Base-by-base conservation (phyloP, 2,113 vertebrate genomes). In the Thymallus thymallus region DNA sequence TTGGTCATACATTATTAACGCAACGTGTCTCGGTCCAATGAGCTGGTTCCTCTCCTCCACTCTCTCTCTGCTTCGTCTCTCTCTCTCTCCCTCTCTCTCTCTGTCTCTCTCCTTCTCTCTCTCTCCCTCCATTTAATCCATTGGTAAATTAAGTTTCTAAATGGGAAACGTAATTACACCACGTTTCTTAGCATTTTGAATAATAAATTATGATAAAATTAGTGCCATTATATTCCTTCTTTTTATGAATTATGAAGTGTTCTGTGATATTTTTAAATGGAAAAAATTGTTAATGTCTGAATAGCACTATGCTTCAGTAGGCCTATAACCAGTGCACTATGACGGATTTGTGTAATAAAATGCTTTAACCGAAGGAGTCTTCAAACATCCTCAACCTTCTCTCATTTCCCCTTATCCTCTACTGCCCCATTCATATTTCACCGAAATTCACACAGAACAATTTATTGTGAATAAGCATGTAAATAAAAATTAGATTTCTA, bases 121-220 rank as follows among this genome's bases (percentile, higher is more conserved):
- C 46, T 10, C 29, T 26, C 20, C 20, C 56, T 9, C 24, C 84
- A 75, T 87, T 85, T 85, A 76, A 85, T 88, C 81, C 80, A 73
- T 73, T 80, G 68, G 78, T 77, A 81, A 83, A 82, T 86, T 77
- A 80, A 77, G 74, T 69, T 78, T 83, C 64, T 2, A 7, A 74
- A 84, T 82, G 66, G 86, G 71, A 82, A 84, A 83, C 76, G 84
- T 88, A 85, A 89, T 88, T 46, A 69, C 10, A 24, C 45, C 23
- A 45, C 23, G 67, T 24, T 81, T 85, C 66, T 51, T 70, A 73
- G 80, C 79, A 60, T 80, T 84, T 78, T 85, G 75, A 89, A 83
- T 86, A 82, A 89, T 83, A 76, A 83, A 88, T 83, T 62, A 73
- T 58, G 66, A 68, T 75, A 75, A 75, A 77, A 79, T 84, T 76